phyloP scores from a whole-genome alignment of 1,140 invertebrate species.

The Drosophila jambulina region DNA sequence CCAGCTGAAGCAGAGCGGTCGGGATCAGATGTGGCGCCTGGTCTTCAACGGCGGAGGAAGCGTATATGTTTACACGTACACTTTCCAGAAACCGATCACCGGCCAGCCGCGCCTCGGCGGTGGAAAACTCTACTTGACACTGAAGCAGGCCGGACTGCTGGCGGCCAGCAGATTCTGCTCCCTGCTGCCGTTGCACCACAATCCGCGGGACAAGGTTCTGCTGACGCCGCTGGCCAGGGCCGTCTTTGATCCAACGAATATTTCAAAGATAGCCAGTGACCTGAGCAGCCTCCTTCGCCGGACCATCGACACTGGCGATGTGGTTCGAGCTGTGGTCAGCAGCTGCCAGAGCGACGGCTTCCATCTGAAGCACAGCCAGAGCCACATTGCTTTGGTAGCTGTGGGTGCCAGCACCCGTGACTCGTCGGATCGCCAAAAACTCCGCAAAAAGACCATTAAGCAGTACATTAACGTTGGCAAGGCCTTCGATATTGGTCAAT shows the following conservation, averaged over 20 bases:
- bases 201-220: conserved; percentile 49
- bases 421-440: conserved; percentile 21
- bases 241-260: conserved; percentile 51
- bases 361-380: conserved; percentile 49
- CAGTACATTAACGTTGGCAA: conserved; percentile 50
- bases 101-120: conserved; percentile 46
- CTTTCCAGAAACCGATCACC: conserved; percentile 46
- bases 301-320: conserved; percentile 25
- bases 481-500: conserved; percentile 23
- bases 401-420: conserved; percentile 30
- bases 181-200: conserved; percentile 19
- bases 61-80: conserved; percentile 51
- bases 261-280: conserved; percentile 44
- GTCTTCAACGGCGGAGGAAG: conserved; percentile 37
- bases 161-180: conserved; percentile 43
- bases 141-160: conserved; percentile 63
- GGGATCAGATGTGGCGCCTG: conserved; percentile 60
- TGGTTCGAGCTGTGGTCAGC: conserved; percentile 51
- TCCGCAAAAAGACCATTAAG: conserved; percentile 31
- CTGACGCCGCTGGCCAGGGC: conserved; percentile 58
- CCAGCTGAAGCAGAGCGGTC: conserved; percentile 43
- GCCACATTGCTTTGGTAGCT: conserved; percentile 53
- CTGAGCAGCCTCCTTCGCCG: neutral
- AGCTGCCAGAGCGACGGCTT: conserved; percentile 64
- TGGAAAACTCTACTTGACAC: conserved; percentile 54